Percentiles rank a stretch among this genome's conserved stretches.
These are phyloP conservation scores for Adelognathus sp. DNA, from an alignment of 2,888 invertebrate genomes.

Conservation along the genomic window DNA sequence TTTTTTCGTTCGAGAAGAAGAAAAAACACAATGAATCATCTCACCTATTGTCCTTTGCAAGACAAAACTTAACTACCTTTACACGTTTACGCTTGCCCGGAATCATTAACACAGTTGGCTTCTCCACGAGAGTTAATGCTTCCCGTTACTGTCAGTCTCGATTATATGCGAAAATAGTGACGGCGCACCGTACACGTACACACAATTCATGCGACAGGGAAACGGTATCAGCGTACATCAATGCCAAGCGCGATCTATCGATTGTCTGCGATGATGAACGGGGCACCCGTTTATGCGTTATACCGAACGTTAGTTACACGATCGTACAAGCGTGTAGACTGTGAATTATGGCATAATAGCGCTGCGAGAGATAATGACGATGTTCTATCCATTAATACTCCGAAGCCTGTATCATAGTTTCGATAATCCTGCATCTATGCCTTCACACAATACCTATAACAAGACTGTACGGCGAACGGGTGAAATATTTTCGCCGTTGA, in stretches of 20 bases:
- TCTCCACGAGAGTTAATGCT: conserved; percentile 25
- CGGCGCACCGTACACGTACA: background rate
- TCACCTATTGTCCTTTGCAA: background rate
- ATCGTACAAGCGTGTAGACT: conserved; percentile 7
- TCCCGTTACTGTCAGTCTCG: background rate
- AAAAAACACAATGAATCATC: background rate
- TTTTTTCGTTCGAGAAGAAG: background rate
- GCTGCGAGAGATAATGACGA: conserved; percentile 24
- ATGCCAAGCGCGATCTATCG: conserved; percentile 46
- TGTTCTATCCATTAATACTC: background rate
- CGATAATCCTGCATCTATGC: conserved; percentile 4
- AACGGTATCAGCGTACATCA: conserved; percentile 38
- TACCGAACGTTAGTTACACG: conserved; percentile 21
- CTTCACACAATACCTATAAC: background rate
- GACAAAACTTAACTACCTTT: conserved; percentile 2
- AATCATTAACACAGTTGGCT: background rate
- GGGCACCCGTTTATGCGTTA: conserved; percentile 38
- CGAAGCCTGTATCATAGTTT: conserved; percentile 24
- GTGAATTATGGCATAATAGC: conserved; percentile 36
- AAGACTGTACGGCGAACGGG: background rate
- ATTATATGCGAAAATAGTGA: background rate
- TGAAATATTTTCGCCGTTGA: background rate
- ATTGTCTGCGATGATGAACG: conserved; percentile 70
- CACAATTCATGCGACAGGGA: background rate
- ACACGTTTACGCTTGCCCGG: background rate